Percentiles rank a stretch among this genome's conserved stretches.
Conservation (phyloP, 2,888 invertebrate genomes). For the Mesoligia furuncula region DNA sequence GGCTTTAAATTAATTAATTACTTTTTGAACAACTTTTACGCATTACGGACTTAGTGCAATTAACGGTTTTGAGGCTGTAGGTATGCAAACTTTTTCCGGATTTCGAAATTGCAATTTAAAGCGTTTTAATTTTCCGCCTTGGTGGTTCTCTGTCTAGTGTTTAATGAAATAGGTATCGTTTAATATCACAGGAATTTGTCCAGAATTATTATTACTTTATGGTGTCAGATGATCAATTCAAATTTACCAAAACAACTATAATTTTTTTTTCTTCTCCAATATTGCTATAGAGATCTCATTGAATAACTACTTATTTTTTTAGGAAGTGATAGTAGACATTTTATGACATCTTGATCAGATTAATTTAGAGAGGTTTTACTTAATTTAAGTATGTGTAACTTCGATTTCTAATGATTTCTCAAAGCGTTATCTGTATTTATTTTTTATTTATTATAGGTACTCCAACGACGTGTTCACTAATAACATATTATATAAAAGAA, state of each 20-base stretch:
- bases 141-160: background rate
- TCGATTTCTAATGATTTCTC: too few species aligned
- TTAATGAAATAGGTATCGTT: background rate
- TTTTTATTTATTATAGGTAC: too few species aligned
- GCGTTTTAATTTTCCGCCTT: background rate
- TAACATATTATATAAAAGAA: too few species aligned
- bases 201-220: background rate
- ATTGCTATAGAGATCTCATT: background rate
- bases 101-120: background rate
- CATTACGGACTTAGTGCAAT: slow-evolving; percentile 21
- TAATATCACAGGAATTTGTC: background rate
- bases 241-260: background rate
- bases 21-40: slow-evolving; percentile 22
- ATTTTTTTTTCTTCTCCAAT: background rate
- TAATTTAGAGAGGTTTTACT: slow-evolving; percentile 5
- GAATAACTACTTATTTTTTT: background rate
- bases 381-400: too few species aligned
- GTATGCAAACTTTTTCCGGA: slow-evolving; percentile 2
- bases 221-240: background rate
- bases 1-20: background rate
- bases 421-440: background rate
- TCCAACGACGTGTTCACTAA: too few species aligned
- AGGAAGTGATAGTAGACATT: slow-evolving; percentile 11
- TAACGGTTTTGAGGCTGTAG: slow-evolving; percentile 3
- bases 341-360: background rate